Base-by-base conservation (phyloP, 2,888 invertebrate species). In the Callyntrura guangdongensis region DNA sequence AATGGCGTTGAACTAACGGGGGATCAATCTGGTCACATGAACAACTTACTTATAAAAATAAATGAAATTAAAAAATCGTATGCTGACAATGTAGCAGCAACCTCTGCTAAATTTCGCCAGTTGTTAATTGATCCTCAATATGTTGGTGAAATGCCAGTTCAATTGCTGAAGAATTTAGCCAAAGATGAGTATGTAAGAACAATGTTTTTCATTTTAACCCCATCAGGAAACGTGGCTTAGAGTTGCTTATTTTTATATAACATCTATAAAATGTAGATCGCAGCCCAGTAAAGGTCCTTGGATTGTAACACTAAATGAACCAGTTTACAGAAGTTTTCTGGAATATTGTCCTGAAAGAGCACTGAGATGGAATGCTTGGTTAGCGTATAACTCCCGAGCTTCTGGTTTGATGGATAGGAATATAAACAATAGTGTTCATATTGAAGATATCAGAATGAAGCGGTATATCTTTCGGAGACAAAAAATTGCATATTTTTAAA, bases 331-430 rank as follows among this genome's bases (percentile, higher is more conserved):
- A 89, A 96, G 96, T 4, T 98, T 98, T 94, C 96, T 99, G 95
- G 97, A 98, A 95, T 96, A 98, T 95, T 99, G 99, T 94, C 97
- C 98, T 0, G 97, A 97, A 94, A 96, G 97, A 91, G 95, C 96
- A 56, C 95, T 97, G 61, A 96, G 99, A 49, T 98, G 97, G 97
- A 98, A 98, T 94, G 95, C 97, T 0, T 99, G 98, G 98, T 96
- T 97, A 92, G 98, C 98, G 0, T 96, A 96, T 94, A 96, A 96
- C 0, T 96, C 96, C 86, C 96, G 97, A 92, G 97, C 97, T 59
- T 97, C 98, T 0, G 96, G 96, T 72, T 96, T 94, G 95, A 96
- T 93, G 94, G 97, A 92, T 96, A 96, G 95, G 69, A 94, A 94
- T 64, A 92, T 95, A 1, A 95, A 94, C 91, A 98, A 97, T 20